Evolutionary conservation across 2,888 invertebrate genomes (phyloP).

Genomic region (Loripinus fragilis): DNA sequence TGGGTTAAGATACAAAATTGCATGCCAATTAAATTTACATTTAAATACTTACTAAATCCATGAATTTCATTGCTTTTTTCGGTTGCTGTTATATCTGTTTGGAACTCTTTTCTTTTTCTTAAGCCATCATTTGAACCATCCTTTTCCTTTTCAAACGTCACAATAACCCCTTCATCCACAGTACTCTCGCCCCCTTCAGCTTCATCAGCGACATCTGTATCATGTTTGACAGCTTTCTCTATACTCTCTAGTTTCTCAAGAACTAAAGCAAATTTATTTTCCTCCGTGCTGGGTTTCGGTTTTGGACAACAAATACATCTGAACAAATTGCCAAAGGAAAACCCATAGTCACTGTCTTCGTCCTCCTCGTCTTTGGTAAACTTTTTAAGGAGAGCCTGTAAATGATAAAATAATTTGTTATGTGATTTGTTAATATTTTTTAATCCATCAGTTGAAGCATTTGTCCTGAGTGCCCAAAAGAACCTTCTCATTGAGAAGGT

Average conservation of each 20-base stretch:
- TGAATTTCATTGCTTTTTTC: background rate
- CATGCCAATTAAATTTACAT: too few relatives aligned
- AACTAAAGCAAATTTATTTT: conserved; percentile 65
- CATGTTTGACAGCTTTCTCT: conserved; percentile 28
- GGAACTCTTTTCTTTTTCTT: conserved; percentile 34
- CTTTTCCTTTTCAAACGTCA: conserved; percentile 42
- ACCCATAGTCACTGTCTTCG: conserved; percentile 71
- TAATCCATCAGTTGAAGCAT: too few relatives aligned
- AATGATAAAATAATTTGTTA: too few relatives aligned
- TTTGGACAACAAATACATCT: conserved; percentile 75
- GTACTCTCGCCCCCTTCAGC: conserved; percentile 24
- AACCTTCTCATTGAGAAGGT: too few relatives aligned
- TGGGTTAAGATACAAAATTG: too few relatives aligned
- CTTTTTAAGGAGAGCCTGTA: conserved; percentile 61
- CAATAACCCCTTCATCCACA: conserved; percentile 45
- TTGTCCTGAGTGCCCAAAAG: too few relatives aligned
- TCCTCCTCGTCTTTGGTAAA: conserved; percentile 54
- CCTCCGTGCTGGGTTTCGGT: conserved; percentile 60
- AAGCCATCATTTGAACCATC: conserved; percentile 42
- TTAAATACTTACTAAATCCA: too few relatives aligned
- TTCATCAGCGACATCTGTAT: conserved; percentile 21
- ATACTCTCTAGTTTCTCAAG: conserved; percentile 66
- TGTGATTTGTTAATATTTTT: too few relatives aligned
- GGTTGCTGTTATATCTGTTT: background rate
- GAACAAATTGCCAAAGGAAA: conserved; percentile 76